Evolutionary conservation across 1,140 invertebrate species (phyloP), one percentile per base, ranked within the genome.

Genomic region (Halyomorpha halys): DNA sequence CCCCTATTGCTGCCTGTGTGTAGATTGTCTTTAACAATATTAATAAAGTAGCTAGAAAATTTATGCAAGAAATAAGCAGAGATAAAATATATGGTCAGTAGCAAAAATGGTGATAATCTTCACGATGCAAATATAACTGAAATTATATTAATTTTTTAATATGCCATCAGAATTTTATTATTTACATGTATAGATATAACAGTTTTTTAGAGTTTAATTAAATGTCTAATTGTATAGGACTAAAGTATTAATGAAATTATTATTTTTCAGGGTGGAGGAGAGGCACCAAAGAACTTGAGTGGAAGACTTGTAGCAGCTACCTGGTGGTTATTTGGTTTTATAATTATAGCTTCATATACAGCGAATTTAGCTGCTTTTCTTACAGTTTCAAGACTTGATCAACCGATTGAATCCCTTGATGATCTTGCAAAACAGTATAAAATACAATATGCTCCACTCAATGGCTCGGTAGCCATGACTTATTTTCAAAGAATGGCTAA

Each of bases 241-340:
- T 4, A 30, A 30, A 30, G 3, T 39, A 11, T 39, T 6, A 39
- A 39, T 39, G 11, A 11, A 39, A 39, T 23, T 2, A 16, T 56
- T 23, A 23, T 18, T 23, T 64, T 21, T 61, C 61, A 76, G 82
- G 91, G 92, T 0, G 93, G 93, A 3, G 95, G 95, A 0, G 95
- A 99, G 76, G 95, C 95, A 0, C 96, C 96, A 0, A 93, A 94
- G 72, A 94, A 94, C 76, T 76, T 97, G 0, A 96, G 91, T 0
- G 94, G 94, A 0, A 80, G 93, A 65, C 77, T 97, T 0, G 86
- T 97, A 0, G 94, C 93, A 0, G 94, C 93, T 1, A 96, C 93
- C 0, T 97, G 94, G 94, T 98, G 95, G 95, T 76, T 97, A 4
- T 97, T 97, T 76, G 93, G 93, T 3, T 97, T 97, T 74, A 96